phyloP scores from a whole-genome alignment of 2,797 vertebrate genomes.

The Ctenopoma kingsleyae region DNA sequence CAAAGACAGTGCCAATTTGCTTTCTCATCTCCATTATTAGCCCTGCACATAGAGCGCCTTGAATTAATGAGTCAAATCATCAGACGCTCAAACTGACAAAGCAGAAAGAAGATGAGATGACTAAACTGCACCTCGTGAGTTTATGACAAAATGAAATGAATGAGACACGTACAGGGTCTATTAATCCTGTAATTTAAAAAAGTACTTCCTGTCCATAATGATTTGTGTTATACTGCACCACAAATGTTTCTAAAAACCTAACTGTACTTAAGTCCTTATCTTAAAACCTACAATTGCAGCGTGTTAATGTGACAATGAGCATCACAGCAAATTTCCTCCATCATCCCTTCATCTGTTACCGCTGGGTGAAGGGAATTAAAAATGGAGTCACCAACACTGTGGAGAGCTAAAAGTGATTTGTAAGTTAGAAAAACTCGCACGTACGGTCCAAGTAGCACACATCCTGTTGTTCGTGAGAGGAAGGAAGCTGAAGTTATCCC shows the following conservation, averaged over 20 bases:
- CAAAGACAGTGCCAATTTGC: slow-evolving; percentile 50
- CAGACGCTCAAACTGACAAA: slow-evolving; percentile 62
- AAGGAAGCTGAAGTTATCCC: slow-evolving; percentile 64
- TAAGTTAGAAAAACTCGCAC: slow-evolving; percentile 42
- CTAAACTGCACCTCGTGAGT: slow-evolving; percentile 56
- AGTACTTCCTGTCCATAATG: slow-evolving; percentile 42
- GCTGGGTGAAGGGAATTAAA: slow-evolving; percentile 24
- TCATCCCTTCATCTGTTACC: slow-evolving; percentile 2
- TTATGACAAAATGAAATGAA: slow-evolving; percentile 42
- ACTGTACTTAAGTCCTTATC: not conserved
- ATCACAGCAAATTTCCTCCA: not conserved
- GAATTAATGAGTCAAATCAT: slow-evolving; percentile 73
- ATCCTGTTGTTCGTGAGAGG: slow-evolving; percentile 75
- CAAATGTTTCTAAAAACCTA: not conserved
- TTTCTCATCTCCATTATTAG: slow-evolving; percentile 57
- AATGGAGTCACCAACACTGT: not conserved
- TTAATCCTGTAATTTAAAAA: slow-evolving; percentile 52
- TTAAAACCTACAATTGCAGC: not conserved
- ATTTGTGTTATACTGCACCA: slow-evolving; percentile 20
- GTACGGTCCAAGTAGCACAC: slow-evolving; percentile 50
- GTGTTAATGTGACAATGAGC: not conserved
- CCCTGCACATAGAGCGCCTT: slow-evolving; percentile 42
- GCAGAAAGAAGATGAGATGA: slow-evolving; percentile 48
- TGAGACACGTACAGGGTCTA: slow-evolving; percentile 37
- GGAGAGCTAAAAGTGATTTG: slow-evolving; percentile 56